Percentiles rank a stretch among this genome's conserved stretches.
phyloP scores from a whole-genome alignment of 2,888 invertebrate species.

The Griposia aprilina region DNA sequence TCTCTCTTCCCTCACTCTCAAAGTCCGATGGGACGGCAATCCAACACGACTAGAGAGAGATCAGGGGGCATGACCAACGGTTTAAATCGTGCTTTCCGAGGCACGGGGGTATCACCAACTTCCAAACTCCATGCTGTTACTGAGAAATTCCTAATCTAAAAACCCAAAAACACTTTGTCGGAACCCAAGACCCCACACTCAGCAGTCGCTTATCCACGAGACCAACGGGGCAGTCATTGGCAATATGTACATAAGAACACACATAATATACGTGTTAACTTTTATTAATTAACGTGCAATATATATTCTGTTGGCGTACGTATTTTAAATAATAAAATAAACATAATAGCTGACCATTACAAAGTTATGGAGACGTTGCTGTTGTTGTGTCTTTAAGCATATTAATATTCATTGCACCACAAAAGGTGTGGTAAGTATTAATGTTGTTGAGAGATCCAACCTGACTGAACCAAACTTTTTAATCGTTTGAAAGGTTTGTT shows the following conservation, averaged over 20 bases:
- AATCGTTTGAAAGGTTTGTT: slow-evolving; percentile 13
- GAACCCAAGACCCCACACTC: neutral
- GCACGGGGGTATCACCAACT: neutral
- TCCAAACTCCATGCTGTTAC: neutral
- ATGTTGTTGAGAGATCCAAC: slow-evolving; percentile 1
- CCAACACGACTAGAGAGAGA: neutral
- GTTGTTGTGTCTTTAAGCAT: neutral
- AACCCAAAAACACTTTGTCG: neutral
- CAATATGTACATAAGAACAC: neutral
- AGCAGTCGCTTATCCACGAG: neutral
- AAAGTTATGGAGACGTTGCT: neutral
- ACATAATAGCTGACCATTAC: slow-evolving; percentile 5
- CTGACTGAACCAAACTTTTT: neutral
- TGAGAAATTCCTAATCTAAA: neutral
- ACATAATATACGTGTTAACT: neutral
- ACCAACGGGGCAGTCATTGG: neutral
- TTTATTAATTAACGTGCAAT: neutral
- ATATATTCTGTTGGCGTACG: neutral
- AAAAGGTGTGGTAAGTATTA: neutral
- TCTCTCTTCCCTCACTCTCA: neutral
- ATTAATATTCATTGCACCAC: neutral
- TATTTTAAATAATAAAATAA: slow-evolving; percentile 3
- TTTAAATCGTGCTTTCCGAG: neutral
- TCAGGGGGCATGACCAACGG: neutral
- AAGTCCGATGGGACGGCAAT: neutral